phyloP scores from a whole-genome alignment of 2,113 vertebrate species.

The Peromyscus californicus region DNA sequence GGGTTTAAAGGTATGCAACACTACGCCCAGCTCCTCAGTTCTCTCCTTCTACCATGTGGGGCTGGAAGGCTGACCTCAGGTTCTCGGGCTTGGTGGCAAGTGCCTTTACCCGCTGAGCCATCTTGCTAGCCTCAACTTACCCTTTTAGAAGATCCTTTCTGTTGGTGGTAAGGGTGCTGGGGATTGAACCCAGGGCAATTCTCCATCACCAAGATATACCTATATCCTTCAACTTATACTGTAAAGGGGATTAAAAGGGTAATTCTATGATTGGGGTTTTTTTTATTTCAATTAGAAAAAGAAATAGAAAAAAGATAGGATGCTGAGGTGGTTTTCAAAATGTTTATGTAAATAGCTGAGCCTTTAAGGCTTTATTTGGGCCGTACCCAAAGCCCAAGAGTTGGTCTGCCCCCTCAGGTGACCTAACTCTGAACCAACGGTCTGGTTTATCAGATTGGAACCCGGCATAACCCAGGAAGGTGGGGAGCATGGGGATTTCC shows the following conservation, averaged over 20 bases:
- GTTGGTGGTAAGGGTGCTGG: background rate
- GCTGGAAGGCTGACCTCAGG: background rate
- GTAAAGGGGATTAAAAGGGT: background rate
- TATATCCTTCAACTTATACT: background rate
- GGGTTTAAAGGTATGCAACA: background rate
- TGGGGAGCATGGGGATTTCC: background rate
- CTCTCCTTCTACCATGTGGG: background rate
- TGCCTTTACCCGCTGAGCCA: background rate
- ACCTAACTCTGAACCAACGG: background rate
- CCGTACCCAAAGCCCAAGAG: background rate
- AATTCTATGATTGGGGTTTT: background rate
- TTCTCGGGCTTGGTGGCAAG: background rate
- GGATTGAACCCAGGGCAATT: background rate
- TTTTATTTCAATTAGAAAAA: conserved; percentile 17
- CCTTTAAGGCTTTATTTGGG: background rate
- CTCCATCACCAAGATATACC: no score
- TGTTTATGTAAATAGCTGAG: background rate
- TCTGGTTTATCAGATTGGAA: background rate
- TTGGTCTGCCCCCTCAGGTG: background rate
- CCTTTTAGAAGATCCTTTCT: background rate
- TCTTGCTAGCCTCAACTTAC: background rate
- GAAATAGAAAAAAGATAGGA: background rate
- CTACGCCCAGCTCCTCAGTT: background rate
- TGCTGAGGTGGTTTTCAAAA: background rate
- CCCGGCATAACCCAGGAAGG: background rate